These are phyloP conservation scores for Lagocephalus sceleratus DNA, from an alignment of 2,797 vertebrate species.

Conservation along the genomic window DNA sequence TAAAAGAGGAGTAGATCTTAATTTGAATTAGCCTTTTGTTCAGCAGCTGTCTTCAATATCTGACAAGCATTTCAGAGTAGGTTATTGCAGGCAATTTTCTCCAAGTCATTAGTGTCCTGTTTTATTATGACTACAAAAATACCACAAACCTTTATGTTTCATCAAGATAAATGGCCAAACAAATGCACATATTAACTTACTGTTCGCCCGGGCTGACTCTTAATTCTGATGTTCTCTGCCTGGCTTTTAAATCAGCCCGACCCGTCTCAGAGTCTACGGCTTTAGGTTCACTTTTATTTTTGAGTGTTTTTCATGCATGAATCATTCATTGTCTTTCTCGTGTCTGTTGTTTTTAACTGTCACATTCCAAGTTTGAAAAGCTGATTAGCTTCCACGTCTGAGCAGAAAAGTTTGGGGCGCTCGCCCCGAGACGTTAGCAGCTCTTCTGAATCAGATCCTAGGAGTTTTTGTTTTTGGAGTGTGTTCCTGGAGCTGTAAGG, in stretches of 20 bases:
- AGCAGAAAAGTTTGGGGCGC: no score
- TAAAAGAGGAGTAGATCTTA: conserved; percentile 56
- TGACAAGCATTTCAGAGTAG: conserved; percentile 76
- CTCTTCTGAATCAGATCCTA: background rate
- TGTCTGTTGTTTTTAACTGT: conserved; percentile 24
- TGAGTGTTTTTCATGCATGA: conserved; percentile 17
- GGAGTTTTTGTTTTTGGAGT: conserved; percentile 26
- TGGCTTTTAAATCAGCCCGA: conserved; percentile 51
- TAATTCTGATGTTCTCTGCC: conserved; percentile 75
- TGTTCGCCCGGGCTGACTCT: conserved; percentile 77
- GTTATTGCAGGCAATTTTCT: conserved; percentile 69
- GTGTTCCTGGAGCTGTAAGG: conserved; percentile 45
- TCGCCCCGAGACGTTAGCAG: no score
- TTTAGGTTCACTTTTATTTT: conserved; percentile 39
- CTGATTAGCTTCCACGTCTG: conserved; percentile 10
- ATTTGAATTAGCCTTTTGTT: conserved; percentile 60
- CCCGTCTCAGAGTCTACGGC: conserved; percentile 61
- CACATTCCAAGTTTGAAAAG: conserved; percentile 36
- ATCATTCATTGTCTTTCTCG: conserved; percentile 10
- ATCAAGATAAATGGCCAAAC: conserved; percentile 72
- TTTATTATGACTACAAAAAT: conserved; percentile 79
- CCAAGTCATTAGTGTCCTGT: conserved; percentile 77
- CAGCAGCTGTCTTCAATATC: conserved; percentile 74
- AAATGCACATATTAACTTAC: conserved; percentile 81
- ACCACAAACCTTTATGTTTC: conserved; percentile 59